phyloP scores from a whole-genome alignment of 2,888 invertebrate genomes.

The Alviniconcha strummeri region DNA sequence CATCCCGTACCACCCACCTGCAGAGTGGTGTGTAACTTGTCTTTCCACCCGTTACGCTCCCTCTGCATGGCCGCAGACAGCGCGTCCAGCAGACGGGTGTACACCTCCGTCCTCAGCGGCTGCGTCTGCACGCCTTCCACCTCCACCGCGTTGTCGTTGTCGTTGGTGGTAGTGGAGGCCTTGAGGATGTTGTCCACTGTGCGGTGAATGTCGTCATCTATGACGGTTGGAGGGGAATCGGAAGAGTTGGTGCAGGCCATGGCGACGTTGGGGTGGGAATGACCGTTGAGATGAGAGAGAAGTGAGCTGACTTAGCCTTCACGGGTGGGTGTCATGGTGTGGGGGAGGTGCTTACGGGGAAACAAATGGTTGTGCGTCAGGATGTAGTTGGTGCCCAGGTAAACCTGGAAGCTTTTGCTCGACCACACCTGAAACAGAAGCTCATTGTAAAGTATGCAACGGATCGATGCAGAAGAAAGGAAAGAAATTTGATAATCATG shows the following conservation, averaged over 20 bases:
- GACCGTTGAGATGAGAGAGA: too few relatives aligned
- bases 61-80: slow-evolving; percentile 44
- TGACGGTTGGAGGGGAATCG: slow-evolving; percentile 12
- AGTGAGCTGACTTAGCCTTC: too few relatives aligned
- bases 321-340: not conserved
- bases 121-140: not conserved
- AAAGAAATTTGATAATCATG: too few relatives aligned
- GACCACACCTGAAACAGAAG: too few relatives aligned
- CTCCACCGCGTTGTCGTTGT: not conserved
- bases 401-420: too few relatives aligned
- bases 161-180: slow-evolving; percentile 40
- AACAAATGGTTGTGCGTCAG: too few relatives aligned
- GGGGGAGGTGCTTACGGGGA: not conserved
- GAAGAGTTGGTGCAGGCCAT: not conserved
- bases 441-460: too few relatives aligned
- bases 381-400: too few relatives aligned
- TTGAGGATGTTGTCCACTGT: slow-evolving; percentile 48
- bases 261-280: too few relatives aligned
- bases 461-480: too few relatives aligned
- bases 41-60: slow-evolving; percentile 63
- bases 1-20: slow-evolving; percentile 34
- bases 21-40: slow-evolving; percentile 52
- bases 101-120: not conserved
- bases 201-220: slow-evolving; percentile 59
- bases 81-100: not conserved